Evolutionary conservation across 2,797 vertebrate species (phyloP).

Genomic region (Spheniscus humboldti): DNA sequence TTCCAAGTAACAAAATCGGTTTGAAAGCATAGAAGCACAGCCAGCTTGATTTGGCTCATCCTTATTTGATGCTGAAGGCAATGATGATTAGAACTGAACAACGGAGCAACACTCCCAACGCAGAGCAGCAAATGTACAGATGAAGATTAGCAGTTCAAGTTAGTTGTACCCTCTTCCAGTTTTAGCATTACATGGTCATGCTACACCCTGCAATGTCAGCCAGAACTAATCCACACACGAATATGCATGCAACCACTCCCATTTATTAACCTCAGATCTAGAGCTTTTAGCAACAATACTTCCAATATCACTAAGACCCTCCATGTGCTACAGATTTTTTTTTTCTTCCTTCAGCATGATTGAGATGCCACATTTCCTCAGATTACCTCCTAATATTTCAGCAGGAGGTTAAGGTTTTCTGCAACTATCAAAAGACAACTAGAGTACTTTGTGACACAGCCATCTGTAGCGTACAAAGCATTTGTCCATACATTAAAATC

Average conservation of each 20-base stretch:
- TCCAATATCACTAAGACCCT: neutral
- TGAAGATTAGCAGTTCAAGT: neutral
- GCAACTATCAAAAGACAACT: neutral
- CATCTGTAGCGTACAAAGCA: accelerated
- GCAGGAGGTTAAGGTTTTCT: neutral
- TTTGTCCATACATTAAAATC: neutral
- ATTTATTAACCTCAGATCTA: neutral
- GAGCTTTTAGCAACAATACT: neutral
- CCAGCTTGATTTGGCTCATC: neutral
- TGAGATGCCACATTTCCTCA: neutral
- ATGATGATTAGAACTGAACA: neutral
- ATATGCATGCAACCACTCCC: accelerated
- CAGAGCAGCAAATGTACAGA: accelerated
- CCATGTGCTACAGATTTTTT: neutral
- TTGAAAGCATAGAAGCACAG: neutral
- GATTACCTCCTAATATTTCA: neutral
- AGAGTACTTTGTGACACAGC: neutral
- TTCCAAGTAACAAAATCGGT: neutral
- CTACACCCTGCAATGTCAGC: neutral
- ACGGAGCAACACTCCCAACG: accelerated
- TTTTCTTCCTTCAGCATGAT: neutral
- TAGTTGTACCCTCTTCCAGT: neutral
- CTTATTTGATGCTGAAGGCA: neutral
- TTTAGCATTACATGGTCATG: accelerated
- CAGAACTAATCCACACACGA: neutral